Evolutionary conservation across 2,113 vertebrate genomes (phyloP).

Genomic region (Phasianus colchicus): DNA sequence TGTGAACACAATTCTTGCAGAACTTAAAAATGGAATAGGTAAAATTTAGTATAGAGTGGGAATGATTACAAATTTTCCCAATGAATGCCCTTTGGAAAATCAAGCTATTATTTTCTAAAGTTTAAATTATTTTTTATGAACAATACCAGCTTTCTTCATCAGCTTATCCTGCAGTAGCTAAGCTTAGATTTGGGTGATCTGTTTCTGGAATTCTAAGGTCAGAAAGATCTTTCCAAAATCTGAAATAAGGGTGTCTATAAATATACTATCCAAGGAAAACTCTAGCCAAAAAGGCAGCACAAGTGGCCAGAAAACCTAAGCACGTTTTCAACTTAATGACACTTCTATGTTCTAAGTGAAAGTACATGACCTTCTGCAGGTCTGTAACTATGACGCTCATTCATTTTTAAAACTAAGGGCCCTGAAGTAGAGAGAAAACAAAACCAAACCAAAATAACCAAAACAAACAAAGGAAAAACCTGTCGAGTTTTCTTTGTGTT

Average conservation of each 20-base stretch:
- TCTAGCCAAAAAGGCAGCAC: constrained; percentile 63
- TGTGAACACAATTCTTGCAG: constrained; percentile 11
- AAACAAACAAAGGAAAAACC: background rate
- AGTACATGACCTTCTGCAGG: background rate
- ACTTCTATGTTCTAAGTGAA: background rate
- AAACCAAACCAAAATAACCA: background rate
- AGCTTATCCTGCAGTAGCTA: constrained; percentile 11
- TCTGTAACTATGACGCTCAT: background rate
- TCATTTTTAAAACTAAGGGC: background rate
- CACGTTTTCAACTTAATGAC: background rate
- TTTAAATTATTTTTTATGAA: constrained; percentile 66
- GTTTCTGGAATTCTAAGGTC: constrained; percentile 61
- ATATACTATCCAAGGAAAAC: constrained; percentile 70
- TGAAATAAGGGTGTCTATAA: constrained; percentile 69
- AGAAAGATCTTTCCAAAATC: constrained; percentile 74
- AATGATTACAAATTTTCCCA: constrained; percentile 32
- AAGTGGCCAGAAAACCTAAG: background rate
- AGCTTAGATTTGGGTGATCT: constrained; percentile 43
- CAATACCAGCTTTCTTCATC: constrained; percentile 48
- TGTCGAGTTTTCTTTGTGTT: background rate
- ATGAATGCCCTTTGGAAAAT: constrained; percentile 61
- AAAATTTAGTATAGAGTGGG: constrained; percentile 35
- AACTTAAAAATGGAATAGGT: constrained; percentile 29
- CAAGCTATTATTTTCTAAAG: constrained; percentile 68
- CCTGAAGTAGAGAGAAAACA: background rate